These are phyloP conservation scores for Anadara kagoshimensis DNA, from an alignment of 1,140 invertebrate genomes.

Conservation along the genomic window DNA sequence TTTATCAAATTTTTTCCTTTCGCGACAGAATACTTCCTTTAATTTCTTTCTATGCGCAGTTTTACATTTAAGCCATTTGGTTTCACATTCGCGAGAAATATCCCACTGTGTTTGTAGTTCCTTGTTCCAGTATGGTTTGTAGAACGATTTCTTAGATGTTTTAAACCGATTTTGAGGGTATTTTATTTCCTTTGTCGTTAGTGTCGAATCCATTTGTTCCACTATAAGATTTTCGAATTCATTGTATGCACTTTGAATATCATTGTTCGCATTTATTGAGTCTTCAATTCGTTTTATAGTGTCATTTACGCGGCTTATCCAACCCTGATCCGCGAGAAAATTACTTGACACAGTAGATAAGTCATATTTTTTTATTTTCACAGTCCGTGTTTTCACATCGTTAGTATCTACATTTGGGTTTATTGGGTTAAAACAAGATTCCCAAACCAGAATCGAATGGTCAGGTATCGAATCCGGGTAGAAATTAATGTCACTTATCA, in stretches of 20 bases:
- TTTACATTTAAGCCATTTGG: background rate
- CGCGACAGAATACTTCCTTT: background rate
- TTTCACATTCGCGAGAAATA: conserved; percentile 5
- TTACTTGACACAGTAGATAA: no score
- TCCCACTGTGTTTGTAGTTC: conserved; percentile 1
- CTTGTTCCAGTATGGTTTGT: conserved; percentile 20
- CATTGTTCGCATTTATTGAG: background rate
- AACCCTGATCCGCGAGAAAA: conserved; percentile 5
- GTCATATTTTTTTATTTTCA: background rate
- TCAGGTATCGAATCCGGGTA: conserved; percentile 10
- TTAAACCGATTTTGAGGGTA: background rate
- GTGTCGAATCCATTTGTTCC: conserved; percentile 6
- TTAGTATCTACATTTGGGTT: background rate
- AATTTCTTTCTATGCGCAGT: background rate
- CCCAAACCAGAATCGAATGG: conserved; percentile 15
- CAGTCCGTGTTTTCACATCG: background rate
- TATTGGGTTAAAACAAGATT: background rate
- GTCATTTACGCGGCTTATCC: background rate
- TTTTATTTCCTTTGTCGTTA: background rate
- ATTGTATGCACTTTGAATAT: conserved; percentile 8
- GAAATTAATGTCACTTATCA: background rate
- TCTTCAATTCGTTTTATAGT: conserved; percentile 1
- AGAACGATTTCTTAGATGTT: no score
- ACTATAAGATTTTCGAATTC: conserved; percentile 6
- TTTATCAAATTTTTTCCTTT: no score